Evolutionary conservation across 2,113 vertebrate species (phyloP).

Genomic region (Aptenodytes patagonicus): DNA sequence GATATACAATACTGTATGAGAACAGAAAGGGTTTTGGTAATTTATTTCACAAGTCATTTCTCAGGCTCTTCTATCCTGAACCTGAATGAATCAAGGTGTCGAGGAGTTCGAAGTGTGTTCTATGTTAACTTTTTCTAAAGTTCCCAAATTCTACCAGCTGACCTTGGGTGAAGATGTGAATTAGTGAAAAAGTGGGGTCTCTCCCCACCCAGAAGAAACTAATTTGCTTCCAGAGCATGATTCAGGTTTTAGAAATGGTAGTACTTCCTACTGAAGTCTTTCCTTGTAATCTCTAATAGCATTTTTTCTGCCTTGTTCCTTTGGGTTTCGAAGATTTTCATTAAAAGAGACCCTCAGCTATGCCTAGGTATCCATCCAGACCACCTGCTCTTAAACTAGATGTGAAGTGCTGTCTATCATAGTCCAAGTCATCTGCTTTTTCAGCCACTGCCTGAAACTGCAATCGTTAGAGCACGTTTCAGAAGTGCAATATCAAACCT

Average conservation of each 20-base stretch:
- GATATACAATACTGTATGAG: not conserved
- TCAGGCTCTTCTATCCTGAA: not conserved
- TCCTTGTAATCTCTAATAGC: not conserved
- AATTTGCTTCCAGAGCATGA: not conserved
- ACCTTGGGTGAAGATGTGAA: not conserved
- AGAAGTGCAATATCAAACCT: not conserved
- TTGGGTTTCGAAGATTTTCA: not conserved
- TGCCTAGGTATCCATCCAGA: not conserved
- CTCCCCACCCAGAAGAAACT: not conserved
- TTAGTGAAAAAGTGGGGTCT: not conserved
- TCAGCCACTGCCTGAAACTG: not conserved
- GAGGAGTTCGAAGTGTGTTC: not conserved
- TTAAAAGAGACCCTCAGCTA: not conserved
- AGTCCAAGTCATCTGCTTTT: not conserved
- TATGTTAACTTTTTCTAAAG: not conserved
- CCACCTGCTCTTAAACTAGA: not conserved
- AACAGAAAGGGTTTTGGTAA: not conserved
- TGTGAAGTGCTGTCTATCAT: not conserved
- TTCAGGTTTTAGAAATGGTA: not conserved
- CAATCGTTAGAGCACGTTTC: not conserved
- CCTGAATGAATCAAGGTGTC: not conserved
- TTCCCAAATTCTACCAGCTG: not conserved
- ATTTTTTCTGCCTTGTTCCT: not conserved
- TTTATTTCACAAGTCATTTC: not conserved
- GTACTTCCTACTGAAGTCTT: not conserved